Evolutionary conservation across 1,140 invertebrate genomes (phyloP), one percentile per base, ranked within the genome.

Genomic region (Zaprionus tsacasi): DNA sequence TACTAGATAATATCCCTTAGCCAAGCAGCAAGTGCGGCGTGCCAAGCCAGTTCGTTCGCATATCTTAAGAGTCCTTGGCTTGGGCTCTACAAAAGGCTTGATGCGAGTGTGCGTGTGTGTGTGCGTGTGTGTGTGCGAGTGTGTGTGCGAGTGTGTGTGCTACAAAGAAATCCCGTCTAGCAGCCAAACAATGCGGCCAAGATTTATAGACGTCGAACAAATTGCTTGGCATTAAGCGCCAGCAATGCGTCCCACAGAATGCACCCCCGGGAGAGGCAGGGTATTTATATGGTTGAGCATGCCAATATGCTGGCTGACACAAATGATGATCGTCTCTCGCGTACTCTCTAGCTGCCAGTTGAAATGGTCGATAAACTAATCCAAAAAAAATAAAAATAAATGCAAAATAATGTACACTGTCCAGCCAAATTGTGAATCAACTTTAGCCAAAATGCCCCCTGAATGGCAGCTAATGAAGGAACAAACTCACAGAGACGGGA

Each of bases 201-300:
- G 81, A 88, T 88, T 89, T 89, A 88, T 88, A 71, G 69, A 81
- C 64, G 65, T 64, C 57, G 63, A 79, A 67, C 81, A 88, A 88
- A 90, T 89, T 72, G 75, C 78, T 76, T 85, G 81, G 71, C 72
- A 90, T 81, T 89, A 72, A 68, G 68, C 38, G 55, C 61, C 33
- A 60, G 15, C 50, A 75, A 57, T 70, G 67, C 72, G 60, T 57
- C 67, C 67, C 72, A 70, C 60, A 67, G 72, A 70, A 64, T 70
- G 72, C 68, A 70, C 50, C 52, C 52, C 21, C 17, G 48, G 11
- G 33, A 13, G 8, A 11, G 12, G 36, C 30, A 8, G 40, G 40
- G 40, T 7, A 2, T 0, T 7, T 25, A 2, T 0, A 15, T 25
- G 15, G 43, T 17, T 48, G 30, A 33, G 59, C 38, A 33, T 56